phyloP scores from a whole-genome alignment of 1,140 invertebrate genomes.

The Drosophila carrolli region DNA sequence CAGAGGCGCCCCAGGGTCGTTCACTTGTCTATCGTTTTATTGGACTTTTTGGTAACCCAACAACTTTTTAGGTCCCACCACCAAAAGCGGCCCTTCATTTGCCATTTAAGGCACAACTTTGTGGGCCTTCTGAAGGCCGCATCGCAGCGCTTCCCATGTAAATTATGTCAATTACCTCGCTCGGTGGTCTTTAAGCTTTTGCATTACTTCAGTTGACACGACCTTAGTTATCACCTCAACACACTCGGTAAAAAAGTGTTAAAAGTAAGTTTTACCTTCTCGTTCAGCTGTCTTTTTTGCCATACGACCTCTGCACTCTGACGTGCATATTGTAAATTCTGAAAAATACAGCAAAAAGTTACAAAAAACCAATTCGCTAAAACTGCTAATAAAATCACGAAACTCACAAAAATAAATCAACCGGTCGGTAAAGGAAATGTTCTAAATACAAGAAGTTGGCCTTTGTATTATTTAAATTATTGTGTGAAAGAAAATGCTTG shows the following conservation, averaged over 20 bases:
- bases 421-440: neutral
- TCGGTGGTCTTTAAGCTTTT: conserved; percentile 41
- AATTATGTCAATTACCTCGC: conserved; percentile 52
- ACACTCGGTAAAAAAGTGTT: conserved; percentile 42
- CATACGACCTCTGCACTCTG: neutral
- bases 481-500: neutral
- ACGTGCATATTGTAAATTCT: conserved; percentile 14
- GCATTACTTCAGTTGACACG: conserved; percentile 24
- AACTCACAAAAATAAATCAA: neutral
- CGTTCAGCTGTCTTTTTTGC: neutral
- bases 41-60: conserved; percentile 17
- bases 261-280: conserved; percentile 16
- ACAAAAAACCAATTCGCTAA: neutral
- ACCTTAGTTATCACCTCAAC: conserved; percentile 40
- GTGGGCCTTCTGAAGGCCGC: conserved; percentile 47
- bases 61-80: conserved; percentile 13
- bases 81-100: conserved; percentile 43
- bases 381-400: neutral
- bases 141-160: conserved; percentile 38
- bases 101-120: conserved; percentile 43
- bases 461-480: neutral
- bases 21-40: conserved; percentile 42
- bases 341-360: conserved; percentile 13
- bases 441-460: neutral
- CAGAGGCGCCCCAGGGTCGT: conserved; percentile 57